Percentiles rank a stretch among this genome's conserved stretches.
phyloP scores from a whole-genome alignment of 2,888 invertebrate genomes.

The Andrena hattorfiana region DNA sequence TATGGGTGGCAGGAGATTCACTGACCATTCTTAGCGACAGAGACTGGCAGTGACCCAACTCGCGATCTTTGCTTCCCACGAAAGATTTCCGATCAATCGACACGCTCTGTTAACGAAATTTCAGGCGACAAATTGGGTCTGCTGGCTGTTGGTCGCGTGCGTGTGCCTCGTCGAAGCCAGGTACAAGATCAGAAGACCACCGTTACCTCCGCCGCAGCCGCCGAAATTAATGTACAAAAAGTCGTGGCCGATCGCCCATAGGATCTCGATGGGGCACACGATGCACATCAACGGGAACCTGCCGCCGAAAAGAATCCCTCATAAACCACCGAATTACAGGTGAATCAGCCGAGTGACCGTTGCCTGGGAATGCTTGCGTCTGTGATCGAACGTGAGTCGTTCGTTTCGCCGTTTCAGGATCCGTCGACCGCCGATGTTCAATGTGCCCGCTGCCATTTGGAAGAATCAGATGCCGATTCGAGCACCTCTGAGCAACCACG shows the following conservation, averaged over 20 bases:
- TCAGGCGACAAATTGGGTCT: conserved; percentile 75
- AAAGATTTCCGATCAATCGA: not conserved
- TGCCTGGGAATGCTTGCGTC: not conserved
- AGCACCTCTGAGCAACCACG: conserved; percentile 70
- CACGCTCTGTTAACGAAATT: conserved; percentile 39
- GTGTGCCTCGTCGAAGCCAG: conserved; percentile 77
- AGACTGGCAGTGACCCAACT: conserved; percentile 20
- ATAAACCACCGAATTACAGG: conserved; percentile 78
- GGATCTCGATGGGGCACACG: conserved; percentile 79
- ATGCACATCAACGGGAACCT: conserved; percentile 75
- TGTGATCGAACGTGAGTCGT: conserved; percentile 2
- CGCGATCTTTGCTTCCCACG: not conserved
- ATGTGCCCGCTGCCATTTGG: conserved; percentile 66
- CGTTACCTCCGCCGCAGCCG: conserved; percentile 76
- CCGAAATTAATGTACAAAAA: conserved; percentile 78
- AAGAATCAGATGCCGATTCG: conserved; percentile 76
- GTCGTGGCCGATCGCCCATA: conserved; percentile 78
- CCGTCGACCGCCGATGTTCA: conserved; percentile 78
- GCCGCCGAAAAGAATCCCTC: conserved; percentile 75
- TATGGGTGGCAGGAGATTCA: not conserved
- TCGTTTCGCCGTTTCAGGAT: conserved; percentile 62
- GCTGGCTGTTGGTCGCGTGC: conserved; percentile 75
- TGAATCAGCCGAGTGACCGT: conserved; percentile 44
- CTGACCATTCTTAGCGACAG: not conserved
- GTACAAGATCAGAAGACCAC: conserved; percentile 83